Percentiles rank a stretch among this genome's conserved stretches.
phyloP scores from a whole-genome alignment of 2,888 invertebrate species.

The Synergus gifuensis region DNA sequence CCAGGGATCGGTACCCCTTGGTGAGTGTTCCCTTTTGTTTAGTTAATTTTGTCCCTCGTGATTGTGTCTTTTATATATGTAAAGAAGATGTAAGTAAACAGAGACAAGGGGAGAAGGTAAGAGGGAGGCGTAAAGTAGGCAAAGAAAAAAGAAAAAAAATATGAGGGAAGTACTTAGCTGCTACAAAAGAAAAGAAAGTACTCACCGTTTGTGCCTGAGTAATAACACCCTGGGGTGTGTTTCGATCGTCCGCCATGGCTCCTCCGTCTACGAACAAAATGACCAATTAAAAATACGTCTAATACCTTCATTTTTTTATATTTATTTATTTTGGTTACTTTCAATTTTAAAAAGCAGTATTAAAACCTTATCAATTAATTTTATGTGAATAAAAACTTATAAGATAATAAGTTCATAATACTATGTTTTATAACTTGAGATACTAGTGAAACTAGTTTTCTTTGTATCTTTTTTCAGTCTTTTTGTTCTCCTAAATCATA shows the following conservation, averaged over 20 bases:
- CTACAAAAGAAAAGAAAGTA: conserved; percentile 47
- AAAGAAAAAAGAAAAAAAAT: background rate
- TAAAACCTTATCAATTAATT: background rate
- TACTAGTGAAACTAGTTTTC: background rate
- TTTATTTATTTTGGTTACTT: background rate
- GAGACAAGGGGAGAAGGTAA: background rate
- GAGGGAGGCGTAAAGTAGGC: background rate
- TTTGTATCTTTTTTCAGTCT: conserved; percentile 24
- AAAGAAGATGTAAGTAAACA: conserved; percentile 20
- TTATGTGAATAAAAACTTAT: background rate
- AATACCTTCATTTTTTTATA: background rate
- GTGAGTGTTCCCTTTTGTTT: conserved; percentile 33
- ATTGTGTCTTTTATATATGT: conserved; percentile 26
- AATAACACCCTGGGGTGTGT: conserved; percentile 69
- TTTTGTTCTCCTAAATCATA: conserved; percentile 13
- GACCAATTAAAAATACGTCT: background rate
- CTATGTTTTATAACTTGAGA: background rate
- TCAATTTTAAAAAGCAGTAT: no score
- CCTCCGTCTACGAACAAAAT: conserved; percentile 63
- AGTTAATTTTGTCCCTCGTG: conserved; percentile 33
- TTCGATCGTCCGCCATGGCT: conserved; percentile 73
- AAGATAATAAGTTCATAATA: background rate
- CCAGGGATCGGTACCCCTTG: conserved; percentile 8
- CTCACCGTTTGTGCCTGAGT: conserved; percentile 70
- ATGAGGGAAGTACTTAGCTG: conserved; percentile 20